Base-by-base conservation (phyloP, 2,797 vertebrate genomes). In the Coreius guichenoti region DNA sequence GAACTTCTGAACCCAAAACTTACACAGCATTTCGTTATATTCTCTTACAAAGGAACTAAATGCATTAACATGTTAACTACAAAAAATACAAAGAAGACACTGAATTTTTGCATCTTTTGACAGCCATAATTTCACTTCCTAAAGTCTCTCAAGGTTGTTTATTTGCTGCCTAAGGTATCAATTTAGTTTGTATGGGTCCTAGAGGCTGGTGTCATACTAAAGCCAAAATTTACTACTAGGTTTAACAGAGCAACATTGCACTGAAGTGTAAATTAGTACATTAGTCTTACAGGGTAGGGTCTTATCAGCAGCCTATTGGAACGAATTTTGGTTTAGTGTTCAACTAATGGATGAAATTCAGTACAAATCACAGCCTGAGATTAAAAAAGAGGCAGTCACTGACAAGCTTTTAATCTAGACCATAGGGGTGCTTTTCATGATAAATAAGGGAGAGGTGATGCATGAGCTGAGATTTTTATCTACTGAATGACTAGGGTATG, bases 271-370 rank as follows among this genome's bases (percentile, higher is more conserved):
- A 33, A 33, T 49, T 33, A 31, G n/a, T 31, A 8, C 26, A 65
- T 85, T 87, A 87, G 87, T 84, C 68, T 74, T 76, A 82, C 26
- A 65, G 31, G 21, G 47, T 79, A 43, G 43, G n/a, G n/a, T 63
- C 58, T 29, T 36, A 72, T 29, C 31, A 49, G 29, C 39, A 45
- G 47, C 31, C 69, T n/a, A 23, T 75, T 76, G 0, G 3, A 67
- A 36, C 14, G 23, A 85, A 31, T 29, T 47, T 31, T 79, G 9
- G 31, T 54, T 80, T 74, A 70, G 75, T 43, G 31, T 74, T 17
- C 26, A 69, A 61, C 14, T 23, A 82, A 33, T 23, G 1, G 39
- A 78, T 65, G 8, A 80, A 29, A 47, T 51, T n/a, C 72, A 58
- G 61, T 36, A 7, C 70, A 75, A 69, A 69, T 39, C 47, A 74